Conservation (phyloP, 2,113 vertebrate genomes). For the Ceuthmochares aereus region DNA sequence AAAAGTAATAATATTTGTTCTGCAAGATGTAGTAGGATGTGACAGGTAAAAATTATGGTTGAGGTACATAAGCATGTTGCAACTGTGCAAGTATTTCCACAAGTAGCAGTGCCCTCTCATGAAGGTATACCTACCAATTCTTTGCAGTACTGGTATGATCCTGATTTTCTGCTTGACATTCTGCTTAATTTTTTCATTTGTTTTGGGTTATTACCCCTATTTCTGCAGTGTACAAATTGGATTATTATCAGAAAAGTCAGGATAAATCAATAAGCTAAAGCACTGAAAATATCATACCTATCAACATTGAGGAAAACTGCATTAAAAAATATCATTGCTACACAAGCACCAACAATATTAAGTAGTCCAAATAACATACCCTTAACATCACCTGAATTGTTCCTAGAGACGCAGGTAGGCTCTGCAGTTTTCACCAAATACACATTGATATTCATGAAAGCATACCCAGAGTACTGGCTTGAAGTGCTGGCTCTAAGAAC, state of each 20-base stretch:
- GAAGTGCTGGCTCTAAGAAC: background rate
- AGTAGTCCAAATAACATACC: background rate
- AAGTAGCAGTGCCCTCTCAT: background rate
- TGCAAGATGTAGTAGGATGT: background rate
- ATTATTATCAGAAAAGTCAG: background rate
- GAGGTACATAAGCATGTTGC: background rate
- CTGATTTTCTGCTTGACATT: background rate
- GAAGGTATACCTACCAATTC: background rate
- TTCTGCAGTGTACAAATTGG: background rate
- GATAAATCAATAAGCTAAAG: background rate
- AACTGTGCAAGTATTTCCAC: background rate
- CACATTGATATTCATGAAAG: rapidly evolving
- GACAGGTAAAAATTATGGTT: background rate
- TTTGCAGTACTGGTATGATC: background rate
- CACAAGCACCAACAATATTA: background rate
- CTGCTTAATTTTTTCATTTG: background rate
- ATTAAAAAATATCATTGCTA: background rate
- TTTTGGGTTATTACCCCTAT: background rate
- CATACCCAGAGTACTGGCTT: background rate
- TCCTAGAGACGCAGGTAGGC: background rate
- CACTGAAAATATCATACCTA: background rate
- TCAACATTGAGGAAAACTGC: background rate
- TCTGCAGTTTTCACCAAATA: background rate
- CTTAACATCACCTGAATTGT: rapidly evolving
- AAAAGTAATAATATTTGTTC: background rate